Evolutionary conservation across 2,888 invertebrate genomes (phyloP).

Genomic region (Agrilus biguttatus): DNA sequence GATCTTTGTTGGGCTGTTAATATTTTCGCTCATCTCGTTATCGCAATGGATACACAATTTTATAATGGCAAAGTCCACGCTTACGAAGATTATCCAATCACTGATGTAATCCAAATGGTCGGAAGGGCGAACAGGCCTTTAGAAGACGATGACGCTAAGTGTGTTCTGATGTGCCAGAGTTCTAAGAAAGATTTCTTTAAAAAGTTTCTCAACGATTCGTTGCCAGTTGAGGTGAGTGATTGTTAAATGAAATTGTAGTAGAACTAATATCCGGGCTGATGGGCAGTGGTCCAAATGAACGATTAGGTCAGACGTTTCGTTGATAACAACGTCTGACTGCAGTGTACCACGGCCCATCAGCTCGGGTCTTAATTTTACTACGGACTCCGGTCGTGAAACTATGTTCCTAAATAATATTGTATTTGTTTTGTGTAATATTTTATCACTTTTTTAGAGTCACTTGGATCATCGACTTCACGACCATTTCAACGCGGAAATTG

Average conservation of each 20-base stretch:
- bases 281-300: no score
- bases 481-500: slow-evolving; percentile 99
- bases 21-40: slow-evolving; percentile 82
- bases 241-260: background rate
- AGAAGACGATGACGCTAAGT: slow-evolving; percentile 85
- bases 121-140: slow-evolving; percentile 89
- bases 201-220: slow-evolving; percentile 91
- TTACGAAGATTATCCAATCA: slow-evolving; percentile 96
- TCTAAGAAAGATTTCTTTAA: slow-evolving; percentile 98
- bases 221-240: slow-evolving; percentile 70
- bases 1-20: slow-evolving; percentile 88
- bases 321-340: no score
- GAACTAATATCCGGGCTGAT: no score
- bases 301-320: no score
- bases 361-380: slow-evolving; percentile 8
- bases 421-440: no score
- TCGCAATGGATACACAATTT: slow-evolving; percentile 92
- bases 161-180: slow-evolving; percentile 91
- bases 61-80: slow-evolving; percentile 71
- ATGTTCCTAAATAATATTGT: no score
- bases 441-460: slow-evolving; percentile 53
- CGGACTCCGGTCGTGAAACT: no score
- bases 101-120: slow-evolving; percentile 95
- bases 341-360: background rate
- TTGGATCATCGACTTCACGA: slow-evolving; percentile 96